A percentile compares a stretch with the other conserved stretches of the same genome.
phyloP scores from a whole-genome alignment of 2,113 vertebrate genomes.

The Ophthalmolycus amberensis region DNA sequence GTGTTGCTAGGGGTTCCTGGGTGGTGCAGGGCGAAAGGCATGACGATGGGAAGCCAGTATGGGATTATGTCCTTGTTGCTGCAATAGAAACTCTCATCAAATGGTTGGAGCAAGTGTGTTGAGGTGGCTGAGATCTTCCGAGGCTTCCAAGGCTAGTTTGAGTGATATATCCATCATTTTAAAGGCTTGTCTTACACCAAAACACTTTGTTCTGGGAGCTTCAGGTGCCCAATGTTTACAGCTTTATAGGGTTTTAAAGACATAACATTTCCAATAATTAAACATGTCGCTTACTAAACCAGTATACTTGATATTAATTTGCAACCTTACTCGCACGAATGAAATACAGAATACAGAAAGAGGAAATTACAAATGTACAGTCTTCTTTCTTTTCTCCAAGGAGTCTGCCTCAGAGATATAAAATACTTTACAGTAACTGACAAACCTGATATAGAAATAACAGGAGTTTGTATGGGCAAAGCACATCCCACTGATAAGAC shows the following conservation, averaged over 20 bases:
- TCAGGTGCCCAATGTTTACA: background rate
- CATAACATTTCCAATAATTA: background rate
- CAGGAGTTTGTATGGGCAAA: background rate
- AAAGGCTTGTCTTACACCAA: background rate
- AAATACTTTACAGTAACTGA: background rate
- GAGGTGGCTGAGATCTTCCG: background rate
- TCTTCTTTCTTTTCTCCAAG: background rate
- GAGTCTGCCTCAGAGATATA: background rate
- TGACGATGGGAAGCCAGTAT: background rate
- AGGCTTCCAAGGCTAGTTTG: background rate
- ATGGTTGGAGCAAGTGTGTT: background rate
- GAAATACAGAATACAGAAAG: background rate
- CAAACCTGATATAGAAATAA: conserved; percentile 4
- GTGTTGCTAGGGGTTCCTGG: background rate
- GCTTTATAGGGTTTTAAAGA: background rate
- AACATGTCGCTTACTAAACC: background rate
- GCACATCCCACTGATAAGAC: background rate
- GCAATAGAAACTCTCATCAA: background rate
- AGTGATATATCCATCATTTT: background rate
- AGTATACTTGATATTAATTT: background rate
- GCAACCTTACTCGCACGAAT: background rate
- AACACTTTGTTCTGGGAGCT: background rate
- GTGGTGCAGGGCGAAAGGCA: background rate
- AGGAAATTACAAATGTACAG: background rate
- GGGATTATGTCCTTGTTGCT: background rate